Percentiles rank a stretch among this genome's conserved stretches.
phyloP scores from a whole-genome alignment of 2,797 vertebrate species.

The Fistularia tabacaria region DNA sequence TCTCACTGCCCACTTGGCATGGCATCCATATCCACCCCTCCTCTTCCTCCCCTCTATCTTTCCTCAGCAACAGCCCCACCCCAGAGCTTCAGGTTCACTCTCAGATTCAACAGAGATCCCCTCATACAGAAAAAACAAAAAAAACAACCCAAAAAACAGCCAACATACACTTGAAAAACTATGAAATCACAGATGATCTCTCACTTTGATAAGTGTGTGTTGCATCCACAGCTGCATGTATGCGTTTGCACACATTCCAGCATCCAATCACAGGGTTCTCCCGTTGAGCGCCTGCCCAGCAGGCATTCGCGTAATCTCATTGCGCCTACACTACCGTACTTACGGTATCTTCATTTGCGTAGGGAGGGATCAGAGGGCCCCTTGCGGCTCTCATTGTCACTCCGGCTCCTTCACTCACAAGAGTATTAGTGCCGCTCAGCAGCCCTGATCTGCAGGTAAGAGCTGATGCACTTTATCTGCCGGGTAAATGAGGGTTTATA shows the following conservation, averaged over 20 bases:
- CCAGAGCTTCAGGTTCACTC: slow-evolving; percentile 4
- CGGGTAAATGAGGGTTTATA: not conserved
- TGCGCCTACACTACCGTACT: slow-evolving; percentile 34
- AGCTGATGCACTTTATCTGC: not conserved
- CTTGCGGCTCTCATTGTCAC: slow-evolving; percentile 51
- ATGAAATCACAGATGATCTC: too few relatives aligned
- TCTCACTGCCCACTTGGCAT: slow-evolving; percentile 13
- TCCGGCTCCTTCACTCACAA: slow-evolving; percentile 20
- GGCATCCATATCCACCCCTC: not conserved
- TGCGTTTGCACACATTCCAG: not conserved
- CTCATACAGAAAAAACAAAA: too few relatives aligned
- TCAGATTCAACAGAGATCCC: not conserved
- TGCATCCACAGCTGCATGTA: too few relatives aligned
- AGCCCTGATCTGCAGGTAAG: slow-evolving; percentile 61
- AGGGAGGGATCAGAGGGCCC: slow-evolving; percentile 49
- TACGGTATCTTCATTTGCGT: slow-evolving; percentile 56
- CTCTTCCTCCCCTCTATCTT: slow-evolving; percentile 19
- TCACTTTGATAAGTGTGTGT: too few relatives aligned
- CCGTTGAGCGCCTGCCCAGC: not conserved
- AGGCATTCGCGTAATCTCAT: not conserved
- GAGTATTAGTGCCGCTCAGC: slow-evolving; percentile 49
- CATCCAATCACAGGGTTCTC: not conserved
- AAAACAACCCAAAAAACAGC: too few relatives aligned
- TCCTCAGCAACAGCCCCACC: slow-evolving; percentile 71
- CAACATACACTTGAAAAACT: too few relatives aligned